phyloP scores from a whole-genome alignment of 2,113 vertebrate species.

The Rostratula benghalensis region DNA sequence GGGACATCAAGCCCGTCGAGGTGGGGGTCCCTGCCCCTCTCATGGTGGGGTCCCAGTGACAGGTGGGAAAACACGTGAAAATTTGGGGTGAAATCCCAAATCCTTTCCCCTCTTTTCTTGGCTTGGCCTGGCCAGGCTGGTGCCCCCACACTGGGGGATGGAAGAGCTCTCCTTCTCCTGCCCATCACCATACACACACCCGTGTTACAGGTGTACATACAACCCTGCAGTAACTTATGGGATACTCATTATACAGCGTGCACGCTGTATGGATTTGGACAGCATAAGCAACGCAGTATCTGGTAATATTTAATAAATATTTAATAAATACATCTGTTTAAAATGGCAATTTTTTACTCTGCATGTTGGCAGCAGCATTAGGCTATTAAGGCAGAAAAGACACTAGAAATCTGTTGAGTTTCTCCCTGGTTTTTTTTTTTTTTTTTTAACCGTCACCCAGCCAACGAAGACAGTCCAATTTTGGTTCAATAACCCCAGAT shows the following conservation, averaged over 20 bases:
- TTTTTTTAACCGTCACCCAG: background rate
- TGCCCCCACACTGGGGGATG: rapidly evolving
- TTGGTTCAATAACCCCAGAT: background rate
- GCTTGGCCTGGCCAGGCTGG: background rate
- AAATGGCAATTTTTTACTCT: background rate
- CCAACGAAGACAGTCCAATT: background rate
- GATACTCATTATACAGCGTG: background rate
- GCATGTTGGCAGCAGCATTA: background rate
- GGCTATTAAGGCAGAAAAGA: background rate
- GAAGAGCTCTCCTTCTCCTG: background rate
- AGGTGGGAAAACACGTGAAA: background rate
- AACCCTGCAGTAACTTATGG: rapidly evolving
- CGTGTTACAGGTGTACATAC: rapidly evolving
- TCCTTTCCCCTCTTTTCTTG: background rate
- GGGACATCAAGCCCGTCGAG: rapidly evolving
- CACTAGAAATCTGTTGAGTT: background rate
- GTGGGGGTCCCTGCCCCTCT: background rate
- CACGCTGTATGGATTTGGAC: background rate
- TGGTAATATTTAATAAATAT: background rate
- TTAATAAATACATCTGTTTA: slow-evolving; percentile 13
- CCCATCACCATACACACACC: background rate
- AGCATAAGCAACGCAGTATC: background rate
- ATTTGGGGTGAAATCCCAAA: background rate
- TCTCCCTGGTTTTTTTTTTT: background rate
- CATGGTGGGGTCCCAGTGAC: rapidly evolving